Evolutionary conservation across 2,797 vertebrate genomes (phyloP).

Genomic region (Lagorchestes hirsutus): DNA sequence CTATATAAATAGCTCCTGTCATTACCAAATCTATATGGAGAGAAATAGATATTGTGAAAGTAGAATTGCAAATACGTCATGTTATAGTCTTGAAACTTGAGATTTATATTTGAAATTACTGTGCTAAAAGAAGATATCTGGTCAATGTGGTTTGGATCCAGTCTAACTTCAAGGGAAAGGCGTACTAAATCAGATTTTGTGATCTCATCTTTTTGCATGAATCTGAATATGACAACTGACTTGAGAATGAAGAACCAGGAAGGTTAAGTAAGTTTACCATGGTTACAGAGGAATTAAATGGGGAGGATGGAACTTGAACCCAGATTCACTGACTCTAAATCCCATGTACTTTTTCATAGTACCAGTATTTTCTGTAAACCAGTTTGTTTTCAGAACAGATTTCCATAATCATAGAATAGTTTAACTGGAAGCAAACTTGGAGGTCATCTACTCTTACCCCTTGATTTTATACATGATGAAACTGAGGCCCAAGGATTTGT

Average conservation of each 20-base stretch:
- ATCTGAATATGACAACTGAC: neutral
- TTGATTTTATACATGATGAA: neutral
- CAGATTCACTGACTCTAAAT: neutral
- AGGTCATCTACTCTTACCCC: neutral
- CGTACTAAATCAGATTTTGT: neutral
- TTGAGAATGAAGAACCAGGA: neutral
- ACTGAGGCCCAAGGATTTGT: neutral
- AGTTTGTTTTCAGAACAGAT: neutral
- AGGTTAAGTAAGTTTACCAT: neutral
- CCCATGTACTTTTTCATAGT: neutral
- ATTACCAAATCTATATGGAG: neutral
- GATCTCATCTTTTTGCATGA: neutral
- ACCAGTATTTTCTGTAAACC: neutral
- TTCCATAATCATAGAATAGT: neutral
- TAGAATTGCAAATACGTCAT: neutral
- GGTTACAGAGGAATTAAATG: neutral
- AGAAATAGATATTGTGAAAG: neutral
- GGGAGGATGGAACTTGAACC: neutral
- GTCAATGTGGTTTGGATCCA: neutral
- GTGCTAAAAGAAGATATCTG: neutral
- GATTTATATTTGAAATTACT: neutral
- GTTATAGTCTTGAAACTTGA: neutral
- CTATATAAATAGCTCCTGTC: neutral
- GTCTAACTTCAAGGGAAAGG: neutral
- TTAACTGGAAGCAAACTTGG: neutral